Evolutionary conservation across 2,888 invertebrate species (phyloP), one percentile per base, ranked within the genome.

Genomic region (Chalcosyrphus nemorum): DNA sequence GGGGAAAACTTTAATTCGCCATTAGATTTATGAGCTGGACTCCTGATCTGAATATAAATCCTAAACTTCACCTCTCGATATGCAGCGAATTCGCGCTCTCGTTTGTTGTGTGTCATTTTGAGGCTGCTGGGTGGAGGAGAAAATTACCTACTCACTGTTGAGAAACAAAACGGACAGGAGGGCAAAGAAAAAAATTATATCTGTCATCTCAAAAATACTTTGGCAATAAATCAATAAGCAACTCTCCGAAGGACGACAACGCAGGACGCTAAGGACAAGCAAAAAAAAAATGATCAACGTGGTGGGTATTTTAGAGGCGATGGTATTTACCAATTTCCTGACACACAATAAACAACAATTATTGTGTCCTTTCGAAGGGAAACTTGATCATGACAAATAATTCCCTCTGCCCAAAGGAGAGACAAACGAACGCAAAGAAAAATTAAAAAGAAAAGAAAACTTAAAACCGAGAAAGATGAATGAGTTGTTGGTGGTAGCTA

Each of bases 301-400:
- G 84, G 84, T 84, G 78, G 84, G 84, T 84, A 84, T 84, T 80
- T 75, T 74, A 80, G 80, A 84, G 74, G 74, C 84, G 80, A 70
- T 84, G 80, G 84, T 84, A 84, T 84, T 84, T 84, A 84, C 84
- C 84, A 84, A 84, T 84, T 84, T 84, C 84, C 84, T 84, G 84
- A 80, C 84, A 84, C 84, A 80, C 84, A 84, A 84, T 84, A 84
- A 84, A 84, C 84, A 84, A 84, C 84, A 84, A 84, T 84, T 75
- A 84, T 84, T 84, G 80, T 84, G 80, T 84, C 78, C 80, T 84
- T 80, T 80, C 78, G 78, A 74, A 70, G 68, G 57, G 88, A 87
- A 89, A 88, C 86, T 87, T 87, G 88, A 88, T 87, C 88, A 88
- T 88, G 88, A 88, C 88, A 88, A 88, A 88, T 88, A 86, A 81